Conservation (phyloP, 2,888 invertebrate genomes). For the Linnaemya vulpina region DNA sequence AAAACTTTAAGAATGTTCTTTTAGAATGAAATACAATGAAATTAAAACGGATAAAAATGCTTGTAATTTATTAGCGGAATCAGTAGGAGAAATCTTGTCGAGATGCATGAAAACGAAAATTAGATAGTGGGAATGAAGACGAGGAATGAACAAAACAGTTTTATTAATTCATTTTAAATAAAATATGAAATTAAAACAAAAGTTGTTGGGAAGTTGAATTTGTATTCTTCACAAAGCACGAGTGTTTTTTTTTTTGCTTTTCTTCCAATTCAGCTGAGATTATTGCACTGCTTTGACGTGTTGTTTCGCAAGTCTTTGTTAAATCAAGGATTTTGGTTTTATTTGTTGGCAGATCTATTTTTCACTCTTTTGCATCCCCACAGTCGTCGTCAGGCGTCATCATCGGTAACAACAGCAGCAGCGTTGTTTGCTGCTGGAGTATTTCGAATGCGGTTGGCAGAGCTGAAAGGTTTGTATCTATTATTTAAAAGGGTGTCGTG, state of each 20-base stretch:
- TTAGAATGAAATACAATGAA: background rate
- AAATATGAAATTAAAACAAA: conserved; percentile 62
- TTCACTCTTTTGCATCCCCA: background rate
- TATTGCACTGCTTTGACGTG: conserved; percentile 22
- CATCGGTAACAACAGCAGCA: background rate
- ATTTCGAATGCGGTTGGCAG: conserved; percentile 14
- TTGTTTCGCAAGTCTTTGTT: conserved; percentile 42
- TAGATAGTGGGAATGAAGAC: conserved; percentile 3
- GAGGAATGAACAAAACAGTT: conserved; percentile 26
- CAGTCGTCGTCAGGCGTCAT: background rate
- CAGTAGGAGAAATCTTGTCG: conserved; percentile 27
- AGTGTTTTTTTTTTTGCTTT: no score
- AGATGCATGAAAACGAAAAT: conserved; percentile 19
- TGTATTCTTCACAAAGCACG: conserved; percentile 43
- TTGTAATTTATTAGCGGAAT: conserved; percentile 65
- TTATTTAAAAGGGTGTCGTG: background rate
- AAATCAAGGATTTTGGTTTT: conserved; percentile 52
- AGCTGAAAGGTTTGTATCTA: conserved; percentile 6
- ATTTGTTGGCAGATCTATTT: conserved; percentile 7
- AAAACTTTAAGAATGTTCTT: background rate
- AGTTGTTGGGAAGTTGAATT: conserved; percentile 59
- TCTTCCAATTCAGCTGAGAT: conserved; percentile 45
- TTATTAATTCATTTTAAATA: conserved; percentile 62
- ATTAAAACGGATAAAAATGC: conserved; percentile 34
- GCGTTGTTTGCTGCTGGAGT: background rate